Evolutionary conservation across 2,888 invertebrate species (phyloP), one percentile per base, ranked within the genome.

Genomic region (Lamellibrachia satsuma): DNA sequence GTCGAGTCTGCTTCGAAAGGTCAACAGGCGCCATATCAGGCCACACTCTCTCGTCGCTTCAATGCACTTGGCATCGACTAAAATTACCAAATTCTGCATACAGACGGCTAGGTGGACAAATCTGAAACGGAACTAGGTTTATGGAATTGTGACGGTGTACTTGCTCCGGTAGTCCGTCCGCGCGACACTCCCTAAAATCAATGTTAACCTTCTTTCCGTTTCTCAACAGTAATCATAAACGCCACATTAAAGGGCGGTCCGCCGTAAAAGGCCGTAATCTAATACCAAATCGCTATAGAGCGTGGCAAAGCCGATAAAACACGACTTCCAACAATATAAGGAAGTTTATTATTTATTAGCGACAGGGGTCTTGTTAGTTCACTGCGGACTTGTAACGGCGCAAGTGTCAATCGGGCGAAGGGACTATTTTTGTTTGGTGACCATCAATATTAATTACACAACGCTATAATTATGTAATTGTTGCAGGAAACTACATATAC

Each of bases 161-260:
- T 22, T 6, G 75, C 75, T 75, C 75, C 22, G 15, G 22, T 11
- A 11, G 22, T 22, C n/a, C 22, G 15, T 3, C 75, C 22, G 15
- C 75, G 75, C 75, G 15, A 75, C 75, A 75, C 75, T 75, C 75
- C 75, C 75, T 75, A 75, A 75, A 75, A 75, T 75, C 75, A 75
- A 75, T 75, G 75, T 75, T 75, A 75, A 75, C 75, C 75, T 75
- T 75, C 75, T 75, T 75, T 75, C 75, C 75, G 75, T 22, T 75
- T 75, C 75, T 75, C 75, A 75, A 75, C 15, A 75, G 75, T 75
- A 75, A 75, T 75, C 75, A 75, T 75, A 75, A 75, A 75, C 75
- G 75, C 75, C n/a, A 75, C 75, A 75, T 75, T 57, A 75, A 75
- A 75, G 75, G 75, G 22, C 11, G 75, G 15, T 75, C 22, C 75